phyloP scores from a whole-genome alignment of 2,797 vertebrate genomes.

The Sus cebifrons region DNA sequence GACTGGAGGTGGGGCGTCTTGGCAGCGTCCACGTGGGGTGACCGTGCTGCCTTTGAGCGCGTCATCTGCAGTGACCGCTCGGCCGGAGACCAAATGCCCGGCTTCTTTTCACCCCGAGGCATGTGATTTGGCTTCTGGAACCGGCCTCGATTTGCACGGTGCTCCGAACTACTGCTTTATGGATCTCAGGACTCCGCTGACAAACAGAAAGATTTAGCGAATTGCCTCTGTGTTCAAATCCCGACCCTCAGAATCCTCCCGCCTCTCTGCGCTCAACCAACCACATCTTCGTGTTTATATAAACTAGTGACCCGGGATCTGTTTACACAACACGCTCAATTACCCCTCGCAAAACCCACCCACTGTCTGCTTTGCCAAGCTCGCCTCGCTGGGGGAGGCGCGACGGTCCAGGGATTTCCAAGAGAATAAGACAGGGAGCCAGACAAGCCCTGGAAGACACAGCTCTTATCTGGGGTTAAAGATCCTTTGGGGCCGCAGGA shows the following conservation, averaged over 20 bases:
- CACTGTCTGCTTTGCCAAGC: background rate
- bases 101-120: background rate
- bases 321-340: conserved; percentile 48
- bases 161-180: background rate
- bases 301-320: conserved; percentile 30
- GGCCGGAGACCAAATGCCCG: background rate
- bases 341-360: background rate
- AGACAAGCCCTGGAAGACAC: too few species aligned
- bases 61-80: background rate
- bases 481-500: rapidly evolving
- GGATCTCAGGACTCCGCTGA: conserved; percentile 63
- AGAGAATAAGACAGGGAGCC: background rate
- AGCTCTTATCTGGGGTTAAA: background rate
- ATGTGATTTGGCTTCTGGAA: background rate
- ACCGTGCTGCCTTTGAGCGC: background rate
- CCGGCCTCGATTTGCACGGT: background rate
- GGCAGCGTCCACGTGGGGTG: rapidly evolving
- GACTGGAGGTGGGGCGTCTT: background rate
- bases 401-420: background rate
- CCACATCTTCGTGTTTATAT: conserved; percentile 42
- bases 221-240: background rate
- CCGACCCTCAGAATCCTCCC: conserved; percentile 37
- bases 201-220: conserved; percentile 65
- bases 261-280: background rate
- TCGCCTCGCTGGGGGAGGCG: background rate